Evolutionary conservation across 2,888 invertebrate species (phyloP).

Genomic region (Mesorhabditis belari): DNA sequence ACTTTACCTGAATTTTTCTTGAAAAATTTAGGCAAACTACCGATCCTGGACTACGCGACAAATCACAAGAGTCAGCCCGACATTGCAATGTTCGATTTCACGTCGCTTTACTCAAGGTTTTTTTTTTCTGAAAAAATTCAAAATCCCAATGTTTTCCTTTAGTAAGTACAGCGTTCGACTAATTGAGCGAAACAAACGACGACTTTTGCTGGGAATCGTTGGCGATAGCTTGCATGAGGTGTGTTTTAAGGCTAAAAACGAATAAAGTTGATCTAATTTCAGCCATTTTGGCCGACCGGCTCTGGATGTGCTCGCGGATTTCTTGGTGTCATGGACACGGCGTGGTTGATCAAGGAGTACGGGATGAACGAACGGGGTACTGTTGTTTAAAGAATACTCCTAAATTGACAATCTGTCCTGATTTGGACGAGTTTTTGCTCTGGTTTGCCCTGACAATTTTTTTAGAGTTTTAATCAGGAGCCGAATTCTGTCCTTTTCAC

Average conservation of each 20-base stretch:
- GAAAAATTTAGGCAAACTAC: too few relatives aligned
- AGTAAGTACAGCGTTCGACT: conserved; percentile 70
- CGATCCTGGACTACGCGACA: conserved; percentile 75
- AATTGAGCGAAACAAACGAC: conserved; percentile 69
- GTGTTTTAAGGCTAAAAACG: conserved; percentile 10
- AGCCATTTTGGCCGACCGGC: conserved; percentile 92
- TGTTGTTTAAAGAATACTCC: too few relatives aligned
- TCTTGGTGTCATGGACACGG: conserved; percentile 86
- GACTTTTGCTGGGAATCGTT: conserved; percentile 79
- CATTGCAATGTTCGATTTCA: conserved; percentile 87
- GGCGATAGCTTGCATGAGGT: conserved; percentile 91
- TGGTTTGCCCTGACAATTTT: too few relatives aligned
- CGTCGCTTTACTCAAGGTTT: conserved; percentile 86
- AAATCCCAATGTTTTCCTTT: neutral
- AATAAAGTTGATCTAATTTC: conserved; percentile 1
- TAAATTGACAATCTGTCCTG: too few relatives aligned
- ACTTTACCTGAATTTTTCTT: too few relatives aligned
- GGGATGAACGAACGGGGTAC: conserved; percentile 63
- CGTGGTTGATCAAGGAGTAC: conserved; percentile 86
- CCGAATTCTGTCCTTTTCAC: too few relatives aligned
- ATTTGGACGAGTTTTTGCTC: too few relatives aligned
- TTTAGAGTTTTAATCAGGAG: too few relatives aligned
- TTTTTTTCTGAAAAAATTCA: neutral
- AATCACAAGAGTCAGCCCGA: conserved; percentile 85
- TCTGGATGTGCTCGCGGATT: conserved; percentile 96